Evolutionary conservation across 2,113 vertebrate genomes (phyloP).

Genomic region (Barnardius zonarius): DNA sequence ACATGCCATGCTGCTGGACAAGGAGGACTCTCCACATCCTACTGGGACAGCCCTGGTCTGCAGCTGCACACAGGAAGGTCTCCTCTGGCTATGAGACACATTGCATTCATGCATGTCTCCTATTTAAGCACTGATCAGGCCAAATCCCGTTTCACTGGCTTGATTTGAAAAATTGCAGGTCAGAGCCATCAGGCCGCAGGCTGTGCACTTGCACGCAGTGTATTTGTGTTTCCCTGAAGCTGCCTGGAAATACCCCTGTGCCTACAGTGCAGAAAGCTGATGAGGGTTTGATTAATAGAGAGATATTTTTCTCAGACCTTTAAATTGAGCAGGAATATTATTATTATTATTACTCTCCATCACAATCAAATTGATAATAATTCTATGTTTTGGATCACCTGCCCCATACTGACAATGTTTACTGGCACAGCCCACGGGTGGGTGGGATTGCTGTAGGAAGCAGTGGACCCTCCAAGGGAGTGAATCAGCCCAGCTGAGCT

Average conservation of each 20-base stretch:
- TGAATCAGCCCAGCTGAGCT: neutral
- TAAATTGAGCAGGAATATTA: neutral
- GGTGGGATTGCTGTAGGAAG: neutral
- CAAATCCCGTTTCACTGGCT: neutral
- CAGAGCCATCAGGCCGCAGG: neutral
- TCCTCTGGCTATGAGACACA: neutral
- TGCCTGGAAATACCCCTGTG: neutral
- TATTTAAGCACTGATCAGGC: neutral
- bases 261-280: neutral
- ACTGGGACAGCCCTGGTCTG: neutral
- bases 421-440: neutral
- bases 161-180: neutral
- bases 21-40: neutral
- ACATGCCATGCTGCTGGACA: neutral
- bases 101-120: neutral
- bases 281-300: neutral
- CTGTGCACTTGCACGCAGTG: fast-evolving
- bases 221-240: neutral
- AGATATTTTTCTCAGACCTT: neutral
- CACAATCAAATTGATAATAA: neutral
- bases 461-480: fast-evolving
- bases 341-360: neutral
- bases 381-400: neutral
- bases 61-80: neutral
- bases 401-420: fast-evolving